These are phyloP conservation scores for Cremastobaeus sp. DNA, from an alignment of 2,888 invertebrate species.

Conservation along the genomic window DNA sequence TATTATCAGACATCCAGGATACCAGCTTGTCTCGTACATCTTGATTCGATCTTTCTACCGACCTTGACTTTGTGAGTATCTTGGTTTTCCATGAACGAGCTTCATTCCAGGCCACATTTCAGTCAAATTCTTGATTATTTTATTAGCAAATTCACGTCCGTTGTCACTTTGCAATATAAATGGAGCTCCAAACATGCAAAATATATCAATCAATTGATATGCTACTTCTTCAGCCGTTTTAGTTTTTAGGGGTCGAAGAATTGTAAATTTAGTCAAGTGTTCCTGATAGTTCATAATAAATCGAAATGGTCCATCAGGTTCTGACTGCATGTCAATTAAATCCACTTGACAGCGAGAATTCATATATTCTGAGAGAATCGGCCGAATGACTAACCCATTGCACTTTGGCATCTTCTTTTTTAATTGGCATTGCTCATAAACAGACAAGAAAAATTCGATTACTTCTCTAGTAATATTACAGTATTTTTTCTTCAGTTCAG, in stretches of 20 bases:
- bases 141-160: constrained; percentile 67
- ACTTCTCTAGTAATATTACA: too few species aligned
- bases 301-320: constrained; percentile 61
- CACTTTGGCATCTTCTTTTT: too few species aligned
- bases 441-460: too few species aligned
- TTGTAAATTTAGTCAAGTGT: constrained; percentile 65
- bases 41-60: constrained; percentile 63
- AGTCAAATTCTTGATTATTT: constrained; percentile 33
- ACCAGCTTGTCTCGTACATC: too few species aligned
- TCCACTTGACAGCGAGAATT: constrained; percentile 63
- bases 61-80: constrained; percentile 64
- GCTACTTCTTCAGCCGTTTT: constrained; percentile 66
- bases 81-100: constrained; percentile 58
- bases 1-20: too few species aligned
- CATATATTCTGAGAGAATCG: constrained; percentile 44
- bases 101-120: constrained; percentile 2
- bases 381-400: constrained; percentile 60
- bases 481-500: too few species aligned
- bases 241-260: constrained; percentile 63
- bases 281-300: constrained; percentile 63
- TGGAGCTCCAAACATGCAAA: constrained; percentile 67
- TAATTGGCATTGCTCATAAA: too few species aligned
- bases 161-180: constrained; percentile 68
- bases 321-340: constrained; percentile 63
- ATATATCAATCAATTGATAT: constrained; percentile 60